Conservation (phyloP, 2,797 vertebrate species). For the Spinus pinus region DNA sequence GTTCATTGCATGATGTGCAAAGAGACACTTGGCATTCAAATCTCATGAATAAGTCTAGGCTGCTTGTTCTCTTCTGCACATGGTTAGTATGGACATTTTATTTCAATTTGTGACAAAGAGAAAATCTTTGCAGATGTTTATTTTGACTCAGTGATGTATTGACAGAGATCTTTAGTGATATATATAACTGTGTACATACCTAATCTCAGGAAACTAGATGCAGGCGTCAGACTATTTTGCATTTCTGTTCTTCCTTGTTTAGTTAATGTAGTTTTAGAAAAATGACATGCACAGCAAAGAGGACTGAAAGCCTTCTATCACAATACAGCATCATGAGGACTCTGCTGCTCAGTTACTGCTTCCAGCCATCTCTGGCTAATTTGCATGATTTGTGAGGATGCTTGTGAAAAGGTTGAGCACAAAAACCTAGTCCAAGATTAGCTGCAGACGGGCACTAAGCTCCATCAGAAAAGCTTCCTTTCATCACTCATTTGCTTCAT, state of each 20-base stretch:
- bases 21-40: constrained; percentile 26
- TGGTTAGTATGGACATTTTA: neutral
- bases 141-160: neutral
- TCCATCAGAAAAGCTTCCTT: neutral
- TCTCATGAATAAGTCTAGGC: neutral
- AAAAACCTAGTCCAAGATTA: neutral
- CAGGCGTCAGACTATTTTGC: neutral
- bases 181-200: neutral
- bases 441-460: neutral
- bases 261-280: neutral
- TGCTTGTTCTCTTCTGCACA: neutral
- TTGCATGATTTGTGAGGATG: neutral
- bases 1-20: neutral
- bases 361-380: neutral
- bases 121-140: neutral
- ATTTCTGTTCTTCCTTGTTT: neutral
- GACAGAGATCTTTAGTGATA: neutral
- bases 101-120: neutral
- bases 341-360: neutral
- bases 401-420: neutral
- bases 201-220: neutral
- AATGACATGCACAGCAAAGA: neutral
- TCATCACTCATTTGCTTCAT: neutral
- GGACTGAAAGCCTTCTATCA: neutral
- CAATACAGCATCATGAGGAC: neutral